Conservation (phyloP, 2,888 invertebrate species). For the Drosophila rellima region DNA sequence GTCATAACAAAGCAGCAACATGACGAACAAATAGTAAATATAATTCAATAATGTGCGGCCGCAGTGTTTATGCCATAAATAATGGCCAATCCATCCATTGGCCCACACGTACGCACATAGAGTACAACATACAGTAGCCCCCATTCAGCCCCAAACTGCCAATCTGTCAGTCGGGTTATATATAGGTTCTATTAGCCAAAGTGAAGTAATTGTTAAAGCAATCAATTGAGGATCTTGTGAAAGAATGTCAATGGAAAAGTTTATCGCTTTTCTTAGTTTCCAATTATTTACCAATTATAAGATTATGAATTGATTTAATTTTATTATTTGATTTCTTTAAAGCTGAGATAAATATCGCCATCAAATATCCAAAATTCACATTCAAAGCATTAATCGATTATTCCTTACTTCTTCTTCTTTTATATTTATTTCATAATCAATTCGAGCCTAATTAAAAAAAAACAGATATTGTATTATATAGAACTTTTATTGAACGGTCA, state of each 20-base stretch:
- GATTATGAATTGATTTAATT: neutral
- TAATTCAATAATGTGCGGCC: slow-evolving; percentile 78
- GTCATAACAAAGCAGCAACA: slow-evolving; percentile 60
- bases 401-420: neutral
- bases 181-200: slow-evolving; percentile 13
- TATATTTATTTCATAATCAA: neutral
- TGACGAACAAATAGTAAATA: slow-evolving; percentile 34
- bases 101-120: slow-evolving; percentile 39
- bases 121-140: slow-evolving; percentile 9
- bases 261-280: neutral
- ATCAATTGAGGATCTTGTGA: neutral
- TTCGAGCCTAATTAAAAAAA: neutral
- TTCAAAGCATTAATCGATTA: neutral
- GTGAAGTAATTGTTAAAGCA: slow-evolving; percentile 7
- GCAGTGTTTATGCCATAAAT: slow-evolving; percentile 72
- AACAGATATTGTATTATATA: neutral
- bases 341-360: neutral
- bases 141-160: slow-evolving; percentile 6
- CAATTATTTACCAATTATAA: neutral
- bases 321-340: neutral
- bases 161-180: slow-evolving; percentile 22
- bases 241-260: neutral
- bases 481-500: neutral
- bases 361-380: neutral
- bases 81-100: slow-evolving; percentile 50